Conservation (phyloP, 2,888 invertebrate genomes). For the Torymus auratus region DNA sequence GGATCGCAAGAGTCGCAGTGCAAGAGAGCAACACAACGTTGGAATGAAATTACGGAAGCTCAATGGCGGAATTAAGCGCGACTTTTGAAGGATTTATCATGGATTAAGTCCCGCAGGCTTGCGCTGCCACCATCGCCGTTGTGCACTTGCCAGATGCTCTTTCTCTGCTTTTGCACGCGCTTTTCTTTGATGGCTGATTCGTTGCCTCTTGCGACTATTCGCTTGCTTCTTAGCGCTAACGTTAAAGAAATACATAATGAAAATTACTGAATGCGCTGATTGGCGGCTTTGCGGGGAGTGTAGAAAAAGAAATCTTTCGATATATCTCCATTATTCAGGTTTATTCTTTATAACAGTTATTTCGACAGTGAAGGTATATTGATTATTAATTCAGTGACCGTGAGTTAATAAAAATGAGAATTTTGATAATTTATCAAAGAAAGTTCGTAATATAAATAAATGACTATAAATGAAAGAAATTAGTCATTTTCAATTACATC, state of each 20-base stretch:
- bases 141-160: constrained; percentile 43
- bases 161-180: constrained; percentile 16
- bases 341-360: no score
- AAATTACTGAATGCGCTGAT: constrained; percentile 17
- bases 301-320: neutral
- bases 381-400: no score
- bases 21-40: constrained; percentile 60
- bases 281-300: neutral
- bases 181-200: neutral
- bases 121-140: constrained; percentile 21
- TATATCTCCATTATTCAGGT: constrained; percentile 43
- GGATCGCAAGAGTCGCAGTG: constrained; percentile 39
- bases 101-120: constrained; percentile 70
- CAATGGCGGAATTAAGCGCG: constrained; percentile 72
- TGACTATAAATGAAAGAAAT: no score
- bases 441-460: no score
- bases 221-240: constrained; percentile 2
- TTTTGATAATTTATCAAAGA: no score
- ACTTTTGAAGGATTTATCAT: constrained; percentile 73
- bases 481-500: no score
- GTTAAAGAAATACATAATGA: constrained; percentile 33
- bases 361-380: no score
- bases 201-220: constrained; percentile 30
- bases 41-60: constrained; percentile 74
- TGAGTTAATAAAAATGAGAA: no score